A percentile compares a stretch with the other conserved stretches of the same genome.
Conservation (phyloP, 2,113 vertebrate genomes). For the Notechis scutatus region DNA sequence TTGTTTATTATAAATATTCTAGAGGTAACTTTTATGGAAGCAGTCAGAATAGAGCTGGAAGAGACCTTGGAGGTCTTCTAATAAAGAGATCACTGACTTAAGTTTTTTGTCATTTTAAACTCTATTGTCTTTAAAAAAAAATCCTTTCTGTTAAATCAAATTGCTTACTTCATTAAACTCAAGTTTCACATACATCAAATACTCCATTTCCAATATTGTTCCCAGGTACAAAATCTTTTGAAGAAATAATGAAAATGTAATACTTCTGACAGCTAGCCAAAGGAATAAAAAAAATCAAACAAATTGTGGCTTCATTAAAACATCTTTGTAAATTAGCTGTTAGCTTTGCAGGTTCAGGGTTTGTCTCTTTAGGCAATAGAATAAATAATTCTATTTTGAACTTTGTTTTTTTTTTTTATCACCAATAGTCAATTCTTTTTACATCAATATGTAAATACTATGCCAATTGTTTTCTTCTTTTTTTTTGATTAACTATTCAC, state of each 20-base stretch:
- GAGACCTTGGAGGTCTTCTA: background rate
- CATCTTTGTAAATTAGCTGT: background rate
- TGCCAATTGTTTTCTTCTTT: background rate
- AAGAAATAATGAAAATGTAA: background rate
- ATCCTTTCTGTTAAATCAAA: background rate
- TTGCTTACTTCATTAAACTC: background rate
- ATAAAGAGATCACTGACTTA: background rate
- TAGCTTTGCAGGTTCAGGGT: background rate
- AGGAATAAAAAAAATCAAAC: background rate
- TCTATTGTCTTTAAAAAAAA: background rate
- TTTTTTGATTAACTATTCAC: background rate
- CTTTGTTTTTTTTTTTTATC: background rate
- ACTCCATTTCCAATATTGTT: background rate
- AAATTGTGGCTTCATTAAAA: background rate
- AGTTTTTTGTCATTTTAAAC: background rate
- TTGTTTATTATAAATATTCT: background rate
- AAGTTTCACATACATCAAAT: background rate
- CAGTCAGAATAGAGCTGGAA: background rate
- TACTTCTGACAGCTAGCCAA: background rate
- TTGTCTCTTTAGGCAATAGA: background rate
- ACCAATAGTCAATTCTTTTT: background rate
- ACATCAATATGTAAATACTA: background rate
- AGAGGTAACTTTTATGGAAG: background rate
- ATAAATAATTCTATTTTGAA: background rate
- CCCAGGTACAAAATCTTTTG: background rate